phyloP scores from a whole-genome alignment of 2,113 vertebrate genomes.

The human region GRCh38 chr6:140362001-140362500 shows the following conservation, averaged over 20 bases:
- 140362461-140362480: not conserved
- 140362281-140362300: not conserved
- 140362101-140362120: not conserved
- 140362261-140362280: not conserved
- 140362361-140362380: not conserved
- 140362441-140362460: not conserved
- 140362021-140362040: not conserved
- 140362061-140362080: not conserved
- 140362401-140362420: not conserved
- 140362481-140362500: not conserved
- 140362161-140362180: not conserved
- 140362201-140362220: not conserved
- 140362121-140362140: not conserved
- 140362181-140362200: not conserved
- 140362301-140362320: not conserved
- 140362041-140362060: not conserved
- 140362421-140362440: not conserved
- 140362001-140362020: not conserved
- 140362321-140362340: not conserved
- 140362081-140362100: not conserved
- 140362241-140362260: not conserved
- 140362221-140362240: not conserved
- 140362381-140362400: not conserved
- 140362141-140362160: not conserved
- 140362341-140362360: not conserved